These are phyloP conservation scores for Dendrocopos noguchii DNA, from an alignment of 2,113 vertebrate genomes.

Conservation along the genomic window DNA sequence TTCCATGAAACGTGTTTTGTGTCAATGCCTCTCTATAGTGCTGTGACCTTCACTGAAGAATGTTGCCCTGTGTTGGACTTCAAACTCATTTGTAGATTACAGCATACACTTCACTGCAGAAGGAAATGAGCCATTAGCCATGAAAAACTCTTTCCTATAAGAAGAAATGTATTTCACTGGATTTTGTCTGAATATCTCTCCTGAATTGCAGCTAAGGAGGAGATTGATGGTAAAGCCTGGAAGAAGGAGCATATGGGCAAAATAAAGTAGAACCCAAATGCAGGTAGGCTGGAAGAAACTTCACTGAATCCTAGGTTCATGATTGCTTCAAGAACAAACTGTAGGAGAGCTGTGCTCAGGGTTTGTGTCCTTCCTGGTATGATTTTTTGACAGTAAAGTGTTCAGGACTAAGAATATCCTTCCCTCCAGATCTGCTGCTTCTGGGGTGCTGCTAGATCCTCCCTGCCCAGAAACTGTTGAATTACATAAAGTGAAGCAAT, in stretches of 20 bases:
- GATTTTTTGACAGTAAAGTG: background rate
- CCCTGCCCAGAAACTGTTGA: background rate
- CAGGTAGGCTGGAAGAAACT: background rate
- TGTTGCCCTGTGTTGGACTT: background rate
- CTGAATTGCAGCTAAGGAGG: background rate
- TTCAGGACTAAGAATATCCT: background rate
- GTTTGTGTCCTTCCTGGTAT: background rate
- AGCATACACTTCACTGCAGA: constrained; percentile 13
- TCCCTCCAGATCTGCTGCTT: background rate
- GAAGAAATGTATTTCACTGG: background rate
- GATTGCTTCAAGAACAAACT: background rate
- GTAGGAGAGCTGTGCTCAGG: background rate
- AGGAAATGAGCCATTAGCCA: background rate
- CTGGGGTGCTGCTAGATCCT: background rate
- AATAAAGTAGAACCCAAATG: background rate
- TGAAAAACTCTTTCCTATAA: background rate
- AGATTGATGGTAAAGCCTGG: background rate
- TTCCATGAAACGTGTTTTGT: background rate
- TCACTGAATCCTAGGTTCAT: rapidly evolving
- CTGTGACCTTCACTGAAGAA: constrained; percentile 27
- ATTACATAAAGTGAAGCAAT: background rate
- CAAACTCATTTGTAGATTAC: constrained; percentile 31
- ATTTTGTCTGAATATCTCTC: background rate
- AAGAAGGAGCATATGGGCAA: background rate
- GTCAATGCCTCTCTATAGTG: background rate